These are phyloP conservation scores for Hydrozoanthus gracilis DNA, from an alignment of 92 coral and sea anemone species.

Conservation along the genomic window DNA sequence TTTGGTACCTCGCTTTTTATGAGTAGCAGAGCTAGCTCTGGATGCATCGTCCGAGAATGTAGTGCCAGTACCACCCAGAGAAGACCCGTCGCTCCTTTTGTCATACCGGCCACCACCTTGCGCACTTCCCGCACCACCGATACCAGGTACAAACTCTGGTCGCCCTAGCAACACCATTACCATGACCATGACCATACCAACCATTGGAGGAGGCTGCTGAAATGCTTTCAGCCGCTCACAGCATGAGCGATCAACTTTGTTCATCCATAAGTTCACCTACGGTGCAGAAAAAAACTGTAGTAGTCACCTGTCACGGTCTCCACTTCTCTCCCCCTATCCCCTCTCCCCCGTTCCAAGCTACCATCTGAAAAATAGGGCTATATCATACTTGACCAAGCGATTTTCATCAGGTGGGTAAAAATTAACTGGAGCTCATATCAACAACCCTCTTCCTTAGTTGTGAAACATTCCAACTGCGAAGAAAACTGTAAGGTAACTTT, in stretches of 20 bases:
- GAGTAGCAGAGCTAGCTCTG: slow-evolving; percentile 84
- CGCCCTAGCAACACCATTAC: slow-evolving; percentile 92
- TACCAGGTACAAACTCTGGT: slow-evolving; percentile 93
- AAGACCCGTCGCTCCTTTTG: slow-evolving; percentile 67
- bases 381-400: too few species aligned
- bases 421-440: too few species aligned
- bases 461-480: too few species aligned
- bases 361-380: too few species aligned
- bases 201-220: slow-evolving; percentile 98
- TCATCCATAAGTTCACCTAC: slow-evolving; percentile 89
- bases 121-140: slow-evolving; percentile 77
- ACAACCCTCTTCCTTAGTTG: too few species aligned
- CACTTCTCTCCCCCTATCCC: too few species aligned
- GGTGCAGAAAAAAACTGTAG: background rate
- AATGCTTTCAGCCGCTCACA: slow-evolving; percentile 95
- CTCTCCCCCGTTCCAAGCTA: too few species aligned
- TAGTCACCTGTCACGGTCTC: too few species aligned
- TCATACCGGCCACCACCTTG: slow-evolving; percentile 76
- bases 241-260: slow-evolving; percentile 87
- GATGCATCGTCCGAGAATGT: slow-evolving; percentile 89
- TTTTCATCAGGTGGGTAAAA: too few species aligned
- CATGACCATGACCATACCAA: slow-evolving; percentile 99
- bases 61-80: slow-evolving; percentile 57
- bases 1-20: slow-evolving; percentile 63
- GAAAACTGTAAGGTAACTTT: too few species aligned